Base-by-base conservation (phyloP, 1,140 invertebrate species). In the Periplaneta americana region DNA sequence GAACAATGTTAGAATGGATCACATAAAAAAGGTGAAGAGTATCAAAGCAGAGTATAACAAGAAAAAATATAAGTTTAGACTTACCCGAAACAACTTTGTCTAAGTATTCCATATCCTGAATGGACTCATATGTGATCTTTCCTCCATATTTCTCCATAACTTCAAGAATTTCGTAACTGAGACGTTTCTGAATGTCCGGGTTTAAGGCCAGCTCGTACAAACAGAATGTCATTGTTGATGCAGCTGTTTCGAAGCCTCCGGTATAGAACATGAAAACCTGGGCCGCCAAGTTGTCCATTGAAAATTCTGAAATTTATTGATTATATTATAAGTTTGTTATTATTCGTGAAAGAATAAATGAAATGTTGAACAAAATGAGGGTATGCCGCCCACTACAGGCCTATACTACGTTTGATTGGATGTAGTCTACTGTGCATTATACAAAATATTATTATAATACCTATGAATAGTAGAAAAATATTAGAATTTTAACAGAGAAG, bases 181-280 rank as follows among this genome's bases (percentile, higher is more conserved):
- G 80, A 80, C 83, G 86, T 10, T 89, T 85, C 83, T 91, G 90
- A 31, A 87, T 83, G 8, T 88, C 86, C 8, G 86, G 88, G 84
- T 91, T 81, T n/a, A 85, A 81, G 28, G 90, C 89, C 34, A 91
- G 82, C 74, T 85, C 83, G 48, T 85, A 85, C 2, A 83, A 75
- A 17, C 87, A 80, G 81, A 88, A 87, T 9, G 87, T 83, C 22
- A 91, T 80, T 5, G 87, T 86, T 0, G 84, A 87, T 1, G 89
- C 85, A 1, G 87, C 89, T 8, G 92, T 92, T 78, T 93, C 91
- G 84, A 90, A 92, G 0, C 90, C 91, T 80, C 89, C 91, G 74
- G 90, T 79, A 82, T 91, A 88, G 84, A 92, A 91, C 32, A 90
- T 37, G 10, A 90, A 80, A 34, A 86, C 86, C 80, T 90, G 88